Evolutionary conservation across 2,797 vertebrate genomes (phyloP), one percentile per base, ranked within the genome.

Genomic region (Neosalanx taihuensis): DNA sequence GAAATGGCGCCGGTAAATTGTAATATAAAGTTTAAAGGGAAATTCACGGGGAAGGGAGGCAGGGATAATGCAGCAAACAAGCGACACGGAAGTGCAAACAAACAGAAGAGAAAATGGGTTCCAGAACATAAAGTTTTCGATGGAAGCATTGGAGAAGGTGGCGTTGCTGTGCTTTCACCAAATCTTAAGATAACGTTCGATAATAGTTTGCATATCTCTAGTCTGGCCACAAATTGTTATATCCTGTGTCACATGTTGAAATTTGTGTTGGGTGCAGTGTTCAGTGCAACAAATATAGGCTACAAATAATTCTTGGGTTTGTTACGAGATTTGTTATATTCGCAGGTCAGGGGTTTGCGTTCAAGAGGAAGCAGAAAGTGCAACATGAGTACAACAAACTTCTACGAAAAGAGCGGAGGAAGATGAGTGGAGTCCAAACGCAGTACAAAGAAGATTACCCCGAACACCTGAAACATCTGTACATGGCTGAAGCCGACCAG

Each of bases 401-500:
- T 2, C 6, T 94, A 12, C 91, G 90, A 63, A 97, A 88, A 73
- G 86, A 94, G 79, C 93, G 67, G 29, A 91, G 88, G 51, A 76
- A 49, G 31, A 77, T 56, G 10, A 67, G 80, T 0, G 75, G 78
- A 0, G 76, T 84, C 17, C 84, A 79, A 57, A 18, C 80, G 6
- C 72, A 89, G 4, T 95, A 94, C 72, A 87, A 81, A 0, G 94
- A 97, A 1, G 83, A 89, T 17, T 99, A 97, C 41, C 98, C 97
- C 0, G 96, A 99, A 41, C 96, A 99, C 73, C 88, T 99, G 77
- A 94, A 89, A 62, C 97, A 99, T 83, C 95, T 99, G 13, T 99
- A 99, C 70, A 6, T 93, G 72, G 97, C 96, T 0, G 97, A 99
- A 78, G 94, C 93, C 2, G 84, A 95, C 85, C 91, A 84, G 76